Evolutionary conservation across 2,113 vertebrate species (phyloP), one percentile per base, ranked within the genome.

Genomic region (Anhinga anhinga): DNA sequence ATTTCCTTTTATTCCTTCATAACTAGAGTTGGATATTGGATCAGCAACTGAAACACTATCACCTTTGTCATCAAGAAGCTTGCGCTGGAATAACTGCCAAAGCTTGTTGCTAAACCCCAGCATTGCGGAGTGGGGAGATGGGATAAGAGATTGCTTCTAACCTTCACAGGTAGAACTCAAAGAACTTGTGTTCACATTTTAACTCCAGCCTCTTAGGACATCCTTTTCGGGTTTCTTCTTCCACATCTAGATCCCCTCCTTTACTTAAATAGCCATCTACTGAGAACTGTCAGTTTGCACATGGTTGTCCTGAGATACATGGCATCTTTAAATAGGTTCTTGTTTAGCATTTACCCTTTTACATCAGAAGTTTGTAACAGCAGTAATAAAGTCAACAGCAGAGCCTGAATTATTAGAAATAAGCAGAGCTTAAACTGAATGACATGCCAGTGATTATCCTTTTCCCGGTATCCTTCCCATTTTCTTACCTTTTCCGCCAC

Each of bases 291-390:
- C 20, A 30, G 13, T 42, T 59, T 36, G 15, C 22, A 58, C 20
- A 12, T 2, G 4, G 2, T 36, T 12, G 20, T 23, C 56, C 23
- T 0, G 1, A 38, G 20, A 45, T 10, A 82, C 16, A 10, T 26
- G 53, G 18, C 19, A 50, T 40, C 55, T 78, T 73, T 17, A 0
- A 8, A 32, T 49, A 4, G 23, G n/a, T 21, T 56, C 40, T 65
- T 38, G 7, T n/a, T 44, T 17, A 18, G n/a, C 5, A 2, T 29
- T 77, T 40, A 50, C 40, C 16, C 38, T 81, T 49, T 38, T 29
- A 59, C 6, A 15, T 30, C 25, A 61, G 20, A 83, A 63, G 56
- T 38, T 49, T 50, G 4, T 45, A 66, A 72, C 7, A 69, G 30
- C 0, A 72, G 13, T 32, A 79, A 50, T 32, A 59, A 74, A 88